Conservation (phyloP, 2,888 invertebrate genomes). For the Luperina nickerlii region DNA sequence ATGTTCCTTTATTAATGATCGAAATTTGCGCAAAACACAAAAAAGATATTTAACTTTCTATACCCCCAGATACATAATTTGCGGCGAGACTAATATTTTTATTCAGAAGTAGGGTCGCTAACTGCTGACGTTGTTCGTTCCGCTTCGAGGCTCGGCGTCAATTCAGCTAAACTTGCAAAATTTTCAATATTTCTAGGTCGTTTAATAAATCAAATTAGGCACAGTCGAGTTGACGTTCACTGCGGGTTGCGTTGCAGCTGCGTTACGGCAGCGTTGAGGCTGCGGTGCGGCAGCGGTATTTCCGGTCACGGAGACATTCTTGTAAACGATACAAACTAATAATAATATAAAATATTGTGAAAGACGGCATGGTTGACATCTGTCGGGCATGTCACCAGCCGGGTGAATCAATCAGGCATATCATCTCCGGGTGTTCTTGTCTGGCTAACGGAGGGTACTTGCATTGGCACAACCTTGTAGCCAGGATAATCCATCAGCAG, state of each 20-base stretch:
- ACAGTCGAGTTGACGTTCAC: conserved; percentile 13
- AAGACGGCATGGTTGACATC: too few relatives aligned
- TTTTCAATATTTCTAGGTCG: conserved; percentile 22
- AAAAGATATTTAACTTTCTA: not conserved
- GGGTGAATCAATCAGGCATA: too few relatives aligned
- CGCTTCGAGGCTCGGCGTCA: not conserved
- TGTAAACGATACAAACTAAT: not conserved
- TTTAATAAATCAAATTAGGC: conserved; percentile 37
- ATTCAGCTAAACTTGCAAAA: conserved; percentile 19
- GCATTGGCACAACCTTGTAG: too few relatives aligned
- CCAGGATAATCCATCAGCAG: too few relatives aligned
- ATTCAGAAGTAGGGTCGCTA: not conserved
- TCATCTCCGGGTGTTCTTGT: too few relatives aligned
- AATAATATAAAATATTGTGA: too few relatives aligned
- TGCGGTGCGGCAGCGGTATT: not conserved
- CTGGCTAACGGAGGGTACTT: too few relatives aligned
- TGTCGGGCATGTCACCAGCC: too few relatives aligned
- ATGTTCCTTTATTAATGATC: not conserved
- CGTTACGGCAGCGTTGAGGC: not conserved
- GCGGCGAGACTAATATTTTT: not conserved
- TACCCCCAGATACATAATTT: not conserved
- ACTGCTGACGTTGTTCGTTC: not conserved
- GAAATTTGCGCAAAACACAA: not conserved
- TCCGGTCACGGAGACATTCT: too few relatives aligned
- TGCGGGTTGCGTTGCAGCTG: too few relatives aligned